Base-by-base conservation (phyloP, 2,888 invertebrate species). In the Acanthosepion pharaonis region DNA sequence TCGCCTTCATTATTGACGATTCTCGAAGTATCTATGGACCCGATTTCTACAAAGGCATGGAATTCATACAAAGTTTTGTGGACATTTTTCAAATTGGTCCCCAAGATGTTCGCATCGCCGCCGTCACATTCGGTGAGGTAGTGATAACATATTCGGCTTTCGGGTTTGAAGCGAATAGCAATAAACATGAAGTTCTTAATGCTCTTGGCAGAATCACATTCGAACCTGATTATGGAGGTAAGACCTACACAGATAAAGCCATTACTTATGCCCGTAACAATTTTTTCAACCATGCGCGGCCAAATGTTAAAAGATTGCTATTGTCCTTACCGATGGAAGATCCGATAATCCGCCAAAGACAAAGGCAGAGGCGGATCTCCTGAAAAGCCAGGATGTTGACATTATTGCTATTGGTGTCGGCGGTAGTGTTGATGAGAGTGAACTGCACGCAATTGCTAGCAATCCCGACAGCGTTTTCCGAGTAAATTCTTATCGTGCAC, bases 11-110 rank as follows among this genome's bases (percentile, higher is more conserved):
- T 23, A 95, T 96, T 59, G 96, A 96, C 95, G 95, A 96, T 8
- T 97, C 97, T 2, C 95, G 95, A 33, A 97, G 96, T 94, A 97
- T 97, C 91, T 96, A 96, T 96, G 94, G 91, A 2, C 95, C 94
- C 0, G 96, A 97, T 95, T 97, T 97, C 95, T 94, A 94, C 11
- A 95, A 95, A 33, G 97, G 96, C 94, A n/a, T 94, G 20, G 33
- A 42, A 3, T 94, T 94, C 33, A 8, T 94, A 18, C 5, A 53
- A 55, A 28, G 23, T 0, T 51, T 94, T 23, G 55, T 55, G 8
- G 28, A 55, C n/a, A 49, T n/a, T 20, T 94, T 94, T 55, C 5
- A 28, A 8, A 94, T 94, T 23, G 55, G 53, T 8, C 48, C 33
- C 0, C 11, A 94, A 33, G 18, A 28, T 5, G 53, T 94, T 49